These are phyloP conservation scores for Drosophila mulleri DNA, from an alignment of 2,888 invertebrate genomes.

Conservation along the genomic window DNA sequence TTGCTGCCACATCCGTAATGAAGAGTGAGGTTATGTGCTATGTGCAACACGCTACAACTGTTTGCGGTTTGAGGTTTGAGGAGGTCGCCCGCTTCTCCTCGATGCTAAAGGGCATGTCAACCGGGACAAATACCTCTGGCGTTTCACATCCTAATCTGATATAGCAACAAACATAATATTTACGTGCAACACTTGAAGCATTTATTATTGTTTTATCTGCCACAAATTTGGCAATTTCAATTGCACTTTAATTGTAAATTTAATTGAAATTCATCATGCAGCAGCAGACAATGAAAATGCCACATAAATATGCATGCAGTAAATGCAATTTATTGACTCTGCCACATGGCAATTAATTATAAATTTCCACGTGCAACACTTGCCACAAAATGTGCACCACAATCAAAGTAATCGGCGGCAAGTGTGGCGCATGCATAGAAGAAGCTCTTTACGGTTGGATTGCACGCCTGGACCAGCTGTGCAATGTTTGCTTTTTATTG, in stretches of 20 bases:
- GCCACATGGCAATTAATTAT: constrained; percentile 53
- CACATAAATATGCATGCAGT: constrained; percentile 28
- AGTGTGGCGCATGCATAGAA: constrained; percentile 12
- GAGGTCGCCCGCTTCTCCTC: neutral
- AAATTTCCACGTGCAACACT: constrained; percentile 13
- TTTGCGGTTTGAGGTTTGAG: constrained; percentile 27
- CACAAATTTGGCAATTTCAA: neutral
- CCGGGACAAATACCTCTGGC: constrained; percentile 3
- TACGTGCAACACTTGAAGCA: neutral
- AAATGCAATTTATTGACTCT: constrained; percentile 36
- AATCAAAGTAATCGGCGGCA: constrained; percentile 23
- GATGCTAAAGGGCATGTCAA: constrained; percentile 18
- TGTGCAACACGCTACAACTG: constrained; percentile 39
- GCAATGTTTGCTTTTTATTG: neutral
- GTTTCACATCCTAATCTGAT: constrained; percentile 41
- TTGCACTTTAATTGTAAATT: constrained; percentile 4
- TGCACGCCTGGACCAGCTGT: constrained; percentile 46
- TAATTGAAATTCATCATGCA: neutral
- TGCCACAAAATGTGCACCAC: constrained; percentile 8
- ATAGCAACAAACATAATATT: constrained; percentile 7
- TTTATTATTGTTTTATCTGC: neutral
- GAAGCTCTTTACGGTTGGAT: neutral
- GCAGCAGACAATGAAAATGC: constrained; percentile 37
- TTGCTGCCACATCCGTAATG: constrained; percentile 58
- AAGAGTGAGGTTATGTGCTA: constrained; percentile 53